phyloP scores from a whole-genome alignment of 2,113 vertebrate species.

The Bothrops jararaca region DNA sequence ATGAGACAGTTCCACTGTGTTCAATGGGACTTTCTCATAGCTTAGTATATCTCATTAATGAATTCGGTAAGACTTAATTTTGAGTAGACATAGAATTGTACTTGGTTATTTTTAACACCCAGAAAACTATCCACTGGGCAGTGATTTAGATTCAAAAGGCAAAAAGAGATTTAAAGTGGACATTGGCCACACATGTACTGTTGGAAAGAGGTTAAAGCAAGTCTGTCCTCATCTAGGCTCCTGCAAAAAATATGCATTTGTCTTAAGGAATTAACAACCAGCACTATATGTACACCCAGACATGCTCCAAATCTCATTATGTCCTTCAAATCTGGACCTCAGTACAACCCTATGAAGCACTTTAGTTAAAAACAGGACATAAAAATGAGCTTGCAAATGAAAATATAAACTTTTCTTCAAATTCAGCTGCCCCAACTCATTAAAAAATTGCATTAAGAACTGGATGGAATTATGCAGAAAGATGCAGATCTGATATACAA shows the following conservation, averaged over 20 bases:
- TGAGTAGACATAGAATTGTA: not conserved
- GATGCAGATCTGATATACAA: not conserved
- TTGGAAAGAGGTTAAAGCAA: not conserved
- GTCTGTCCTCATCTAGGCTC: not conserved
- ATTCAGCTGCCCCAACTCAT: not conserved
- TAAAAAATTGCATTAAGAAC: not conserved
- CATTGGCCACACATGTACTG: not conserved
- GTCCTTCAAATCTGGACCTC: not conserved
- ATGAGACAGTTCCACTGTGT: not conserved
- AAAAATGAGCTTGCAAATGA: not conserved
- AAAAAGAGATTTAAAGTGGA: not conserved
- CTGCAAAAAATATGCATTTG: not conserved
- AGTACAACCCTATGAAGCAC: not conserved
- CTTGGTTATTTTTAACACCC: conserved; percentile 5
- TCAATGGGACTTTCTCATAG: not conserved
- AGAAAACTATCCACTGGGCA: not conserved
- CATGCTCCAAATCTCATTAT: not conserved
- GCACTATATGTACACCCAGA: not conserved
- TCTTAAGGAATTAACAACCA: not conserved
- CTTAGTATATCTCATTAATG: not conserved
- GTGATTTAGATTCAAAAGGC: not conserved
- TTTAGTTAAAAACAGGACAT: not conserved
- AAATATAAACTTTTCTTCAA: not conserved
- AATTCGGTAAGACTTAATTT: not conserved
- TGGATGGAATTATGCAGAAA: not conserved